Base-by-base conservation (phyloP, 1,140 invertebrate species). In the Orchesella cincta region DNA sequence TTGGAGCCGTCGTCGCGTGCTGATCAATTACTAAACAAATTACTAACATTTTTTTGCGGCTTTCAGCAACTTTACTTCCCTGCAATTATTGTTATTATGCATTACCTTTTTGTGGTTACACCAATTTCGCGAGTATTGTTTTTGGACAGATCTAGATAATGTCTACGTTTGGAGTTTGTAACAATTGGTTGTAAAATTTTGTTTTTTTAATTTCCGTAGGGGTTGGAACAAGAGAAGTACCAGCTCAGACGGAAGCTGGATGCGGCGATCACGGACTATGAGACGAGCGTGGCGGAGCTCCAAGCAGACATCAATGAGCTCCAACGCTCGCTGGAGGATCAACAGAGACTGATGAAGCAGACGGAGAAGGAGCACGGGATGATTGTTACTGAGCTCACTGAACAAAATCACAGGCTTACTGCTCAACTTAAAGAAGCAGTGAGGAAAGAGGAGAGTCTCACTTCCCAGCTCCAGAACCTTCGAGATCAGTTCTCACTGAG, bases 171-270 rank as follows among this genome's bases (percentile, higher is more conserved):
- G 39, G 39, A 46, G 8, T 46, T 46, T 46, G 20, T 8, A 46
- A 20, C 39, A 46, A 20, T 46, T 46, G 39, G 39, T 46, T 20
- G 20, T 46, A 8, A 46, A 46, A 46, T 46, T 46, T 46, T 46
- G 20, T 46, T 46, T n/a, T n/a, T n/a, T n/a, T n/a, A n/a, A n/a
- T 77, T 54, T 84, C 80, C 85, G 88, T 23, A 98, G 96, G 90
- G 92, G 84, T 89, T 98, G 84, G 94, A 97, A 86, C 95, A 98
- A 87, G 95, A 98, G 86, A 93, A 95, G 81, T 93, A 98, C 85
- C 88, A 93, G 16, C 87, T 98, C 14, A 88, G 93, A 62, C 88
- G 95, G 39, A 93, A 93, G 83, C 86, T 98, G 81, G 92, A 94
- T 74, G 91, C 93, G 18, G 90, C 91, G 16, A 92, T 94, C 85